A percentile compares a stretch with the other conserved stretches of the same genome.
Conservation (phyloP, 2,113 vertebrate species). For the Felis chaus region DNA sequence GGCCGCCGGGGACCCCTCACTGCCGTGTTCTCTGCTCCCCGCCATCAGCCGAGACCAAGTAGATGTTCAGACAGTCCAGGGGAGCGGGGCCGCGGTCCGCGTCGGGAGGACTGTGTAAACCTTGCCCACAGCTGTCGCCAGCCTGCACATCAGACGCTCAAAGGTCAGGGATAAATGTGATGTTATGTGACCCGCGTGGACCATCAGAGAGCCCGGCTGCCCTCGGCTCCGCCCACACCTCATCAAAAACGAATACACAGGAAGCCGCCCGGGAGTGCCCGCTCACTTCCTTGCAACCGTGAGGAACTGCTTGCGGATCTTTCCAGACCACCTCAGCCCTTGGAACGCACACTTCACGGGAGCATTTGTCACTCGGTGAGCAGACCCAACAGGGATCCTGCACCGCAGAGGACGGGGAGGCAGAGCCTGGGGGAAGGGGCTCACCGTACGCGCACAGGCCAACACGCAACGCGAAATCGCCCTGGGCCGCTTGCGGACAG, state of each 20-base stretch:
- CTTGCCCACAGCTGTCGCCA: not conserved
- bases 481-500: slow-evolving; percentile 55
- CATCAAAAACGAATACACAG: slow-evolving; percentile 71
- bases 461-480: slow-evolving; percentile 40
- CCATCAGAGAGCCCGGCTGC: slow-evolving; percentile 5
- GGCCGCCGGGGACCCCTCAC: not conserved
- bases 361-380: slow-evolving; percentile 66
- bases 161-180: slow-evolving; percentile 43
- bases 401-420: slow-evolving; percentile 61
- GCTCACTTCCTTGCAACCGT: slow-evolving; percentile 34
- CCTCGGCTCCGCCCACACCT: not conserved
- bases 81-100: not conserved
- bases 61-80: not conserved
- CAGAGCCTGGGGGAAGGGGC: slow-evolving; percentile 57
- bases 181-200: slow-evolving; percentile 28
- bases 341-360: slow-evolving; percentile 28
- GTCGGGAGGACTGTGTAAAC: not conserved
- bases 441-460: not conserved
- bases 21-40: not conserved
- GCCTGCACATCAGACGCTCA: not conserved
- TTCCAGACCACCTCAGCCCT: slow-evolving; percentile 62
- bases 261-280: not conserved
- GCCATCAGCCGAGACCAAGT: not conserved
- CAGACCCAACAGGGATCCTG: slow-evolving; percentile 56
- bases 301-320: slow-evolving; percentile 53